These are phyloP conservation scores for Dallia pectoralis DNA, from an alignment of 2,797 vertebrate genomes.

Conservation along the genomic window DNA sequence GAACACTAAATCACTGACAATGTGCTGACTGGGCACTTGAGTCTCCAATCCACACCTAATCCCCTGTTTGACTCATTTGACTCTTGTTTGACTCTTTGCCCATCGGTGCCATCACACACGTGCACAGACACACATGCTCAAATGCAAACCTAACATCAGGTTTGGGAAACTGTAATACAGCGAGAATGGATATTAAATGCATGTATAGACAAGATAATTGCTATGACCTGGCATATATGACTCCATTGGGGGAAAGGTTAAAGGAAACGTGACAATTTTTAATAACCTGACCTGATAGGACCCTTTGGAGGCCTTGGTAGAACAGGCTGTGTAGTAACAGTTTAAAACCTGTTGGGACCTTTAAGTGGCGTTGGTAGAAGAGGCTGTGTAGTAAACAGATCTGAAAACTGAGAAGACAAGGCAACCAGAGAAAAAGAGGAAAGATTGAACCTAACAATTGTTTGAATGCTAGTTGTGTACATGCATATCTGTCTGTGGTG, in stretches of 20 bases:
- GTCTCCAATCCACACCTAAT: constrained; percentile 65
- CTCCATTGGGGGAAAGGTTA: too few species aligned
- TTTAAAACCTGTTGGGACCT: too few species aligned
- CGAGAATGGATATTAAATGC: too few species aligned
- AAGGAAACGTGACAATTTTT: too few species aligned
- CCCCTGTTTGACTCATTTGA: constrained; percentile 67
- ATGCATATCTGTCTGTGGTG: background rate
- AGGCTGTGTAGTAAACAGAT: too few species aligned
- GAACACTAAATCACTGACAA: constrained; percentile 64
- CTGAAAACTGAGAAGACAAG: background rate
- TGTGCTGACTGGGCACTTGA: constrained; percentile 73
- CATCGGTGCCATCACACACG: constrained; percentile 16
- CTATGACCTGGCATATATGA: too few species aligned
- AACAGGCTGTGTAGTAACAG: too few species aligned
- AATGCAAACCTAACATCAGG: constrained; percentile 22
- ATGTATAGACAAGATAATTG: too few species aligned
- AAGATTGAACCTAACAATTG: background rate
- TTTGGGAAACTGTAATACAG: too few species aligned
- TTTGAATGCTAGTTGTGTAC: background rate
- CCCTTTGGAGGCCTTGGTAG: too few species aligned
- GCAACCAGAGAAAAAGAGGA: background rate
- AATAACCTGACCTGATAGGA: too few species aligned
- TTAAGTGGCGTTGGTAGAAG: too few species aligned
- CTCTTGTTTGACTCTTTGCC: constrained; percentile 66
- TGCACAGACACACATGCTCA: constrained; percentile 20